Evolutionary conservation across 1,140 invertebrate genomes (phyloP), one percentile per base, ranked within the genome.

Genomic region (Platyura marginata): DNA sequence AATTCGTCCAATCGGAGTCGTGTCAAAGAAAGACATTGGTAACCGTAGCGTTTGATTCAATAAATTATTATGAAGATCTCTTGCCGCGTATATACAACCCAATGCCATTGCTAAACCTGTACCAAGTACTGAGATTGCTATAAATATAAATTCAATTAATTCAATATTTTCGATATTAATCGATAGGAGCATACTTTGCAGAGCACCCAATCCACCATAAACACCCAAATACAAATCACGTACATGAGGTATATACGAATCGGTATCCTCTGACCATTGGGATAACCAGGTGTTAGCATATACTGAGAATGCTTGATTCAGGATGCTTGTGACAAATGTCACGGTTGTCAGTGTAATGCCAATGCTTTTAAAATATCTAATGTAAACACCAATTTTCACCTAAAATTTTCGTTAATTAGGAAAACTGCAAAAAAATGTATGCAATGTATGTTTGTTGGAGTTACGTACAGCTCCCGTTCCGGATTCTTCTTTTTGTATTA

Each of bases 271-370:
- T 21, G 85, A 85, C 91, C 90, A 96, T 40, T 69, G 53, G 47
- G 84, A 83, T 1, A 97, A 69, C 91, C 92, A 98, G 46, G 94
- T 67, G 65, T 92, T 96, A 20, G 89, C n/a, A 46, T 81, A 82
- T 45, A 96, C 82, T 54, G 81, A 81, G 60, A 91, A 88, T 40
- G 71, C 70, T 74, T 91, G 87, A 57, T 81, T 84, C 15, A 86
- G 53, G n/a, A 86, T 68, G 60, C 90, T 92, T 59, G 91, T 74
- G 0, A 88, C 42, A 32, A 93, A 66, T 3, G 87, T 91, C 5
- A 77, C 58, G n/a, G 79, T 51, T 1, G 77, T 74, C 9, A 89
- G 63, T 43, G 76, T 59, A 44, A 81, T 59, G 40, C 90, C 90
- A 40, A 94, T 81, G 19, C 85, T 84, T 54, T 74, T 77, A 44